These are phyloP conservation scores for Lates japonicus DNA, from an alignment of 2,797 vertebrate genomes.

Conservation along the genomic window DNA sequence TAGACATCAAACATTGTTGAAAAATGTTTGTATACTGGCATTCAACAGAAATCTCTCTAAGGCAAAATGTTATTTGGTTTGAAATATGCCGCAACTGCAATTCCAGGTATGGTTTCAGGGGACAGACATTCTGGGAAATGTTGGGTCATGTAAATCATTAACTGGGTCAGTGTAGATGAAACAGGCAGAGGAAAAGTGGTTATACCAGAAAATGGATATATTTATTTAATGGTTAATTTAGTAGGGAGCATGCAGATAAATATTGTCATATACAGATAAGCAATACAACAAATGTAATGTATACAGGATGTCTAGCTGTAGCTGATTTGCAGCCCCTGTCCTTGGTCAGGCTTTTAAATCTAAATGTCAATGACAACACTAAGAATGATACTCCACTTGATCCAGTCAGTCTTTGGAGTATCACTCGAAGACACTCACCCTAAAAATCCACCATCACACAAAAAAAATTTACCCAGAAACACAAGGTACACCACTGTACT, in stretches of 20 bases:
- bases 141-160: slow-evolving; percentile 35
- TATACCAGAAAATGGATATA: not conserved
- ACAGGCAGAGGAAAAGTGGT: not conserved
- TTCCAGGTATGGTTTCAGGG: slow-evolving; percentile 3
- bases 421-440: not conserved
- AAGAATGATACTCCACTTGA: not conserved
- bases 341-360: not conserved
- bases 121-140: slow-evolving; percentile 22
- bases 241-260: not conserved
- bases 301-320: not conserved
- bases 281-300: not conserved
- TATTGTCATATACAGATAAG: not conserved
- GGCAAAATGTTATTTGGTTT: not conserved
- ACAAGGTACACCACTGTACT: not conserved
- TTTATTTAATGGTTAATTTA: not conserved
- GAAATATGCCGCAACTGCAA: slow-evolving; percentile 14
- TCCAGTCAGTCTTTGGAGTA: not conserved
- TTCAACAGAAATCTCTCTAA: not conserved
- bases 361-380: not conserved
- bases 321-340: not conserved
- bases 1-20: not conserved
- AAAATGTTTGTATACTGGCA: slow-evolving; percentile 3
- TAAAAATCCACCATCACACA: not conserved
- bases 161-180: slow-evolving; percentile 22
- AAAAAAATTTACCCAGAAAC: not conserved